Percentiles rank a stretch among this genome's conserved stretches.
phyloP scores from a whole-genome alignment of 2,888 invertebrate genomes.

The Tanypteryx hageni region DNA sequence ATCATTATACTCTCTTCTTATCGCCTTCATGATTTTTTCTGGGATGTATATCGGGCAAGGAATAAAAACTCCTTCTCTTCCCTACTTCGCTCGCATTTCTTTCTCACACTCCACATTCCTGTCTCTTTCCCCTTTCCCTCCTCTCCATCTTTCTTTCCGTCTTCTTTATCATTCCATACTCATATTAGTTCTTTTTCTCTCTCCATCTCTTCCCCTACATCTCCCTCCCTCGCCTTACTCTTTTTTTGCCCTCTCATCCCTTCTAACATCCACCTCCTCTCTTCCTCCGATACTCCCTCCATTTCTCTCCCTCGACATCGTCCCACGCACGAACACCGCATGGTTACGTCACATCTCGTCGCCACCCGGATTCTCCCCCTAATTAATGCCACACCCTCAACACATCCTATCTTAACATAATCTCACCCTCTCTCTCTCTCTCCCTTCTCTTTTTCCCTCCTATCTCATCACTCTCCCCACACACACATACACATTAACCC shows the following conservation, averaged over 20 bases:
- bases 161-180: not conserved
- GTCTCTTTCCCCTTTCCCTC: not conserved
- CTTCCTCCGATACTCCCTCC: too few species aligned
- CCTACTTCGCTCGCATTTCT: not conserved
- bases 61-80: not conserved
- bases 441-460: not conserved
- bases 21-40: too few species aligned
- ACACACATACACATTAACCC: not conserved
- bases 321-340: not conserved
- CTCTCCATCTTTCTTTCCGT: not conserved
- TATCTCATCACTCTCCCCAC: not conserved
- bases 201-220: not conserved
- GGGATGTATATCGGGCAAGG: too few species aligned
- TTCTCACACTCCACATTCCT: not conserved
- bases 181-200: not conserved
- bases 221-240: not conserved
- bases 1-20: too few species aligned
- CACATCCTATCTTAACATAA: conserved; percentile 29
- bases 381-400: conserved; percentile 28
- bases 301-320: not conserved
- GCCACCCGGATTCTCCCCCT: not conserved
- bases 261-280: not conserved
- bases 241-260: not conserved
- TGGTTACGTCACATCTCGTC: conserved; percentile 23
- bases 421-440: not conserved